Evolutionary conservation across 2,888 invertebrate genomes (phyloP).

Genomic region (Lepeophtheirus nordmannii): DNA sequence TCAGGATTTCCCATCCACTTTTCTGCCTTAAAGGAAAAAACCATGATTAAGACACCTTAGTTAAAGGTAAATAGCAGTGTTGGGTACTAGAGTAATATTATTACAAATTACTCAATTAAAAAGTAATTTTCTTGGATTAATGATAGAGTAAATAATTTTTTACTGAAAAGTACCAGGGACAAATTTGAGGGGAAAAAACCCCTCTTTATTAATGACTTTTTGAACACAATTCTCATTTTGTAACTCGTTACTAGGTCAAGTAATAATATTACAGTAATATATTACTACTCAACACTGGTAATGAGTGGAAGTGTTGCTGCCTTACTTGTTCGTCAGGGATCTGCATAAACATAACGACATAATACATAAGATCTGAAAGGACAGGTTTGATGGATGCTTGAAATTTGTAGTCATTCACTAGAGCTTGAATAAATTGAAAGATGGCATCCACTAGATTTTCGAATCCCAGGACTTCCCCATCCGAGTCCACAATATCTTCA

Average conservation of each 20-base stretch:
- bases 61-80: too few relatives aligned
- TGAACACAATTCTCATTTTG: too few relatives aligned
- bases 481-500: slow-evolving; percentile 45
- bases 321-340: slow-evolving; percentile 48
- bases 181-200: too few relatives aligned
- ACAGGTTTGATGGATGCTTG: slow-evolving; percentile 41
- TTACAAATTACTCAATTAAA: too few relatives aligned
- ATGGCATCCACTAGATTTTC: slow-evolving; percentile 48
- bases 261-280: neutral
- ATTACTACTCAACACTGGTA: neutral
- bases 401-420: slow-evolving; percentile 40
- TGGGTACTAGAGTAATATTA: too few relatives aligned
- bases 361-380: slow-evolving; percentile 48
- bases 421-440: slow-evolving; percentile 49
- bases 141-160: too few relatives aligned
- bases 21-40: slow-evolving; percentile 35
- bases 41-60: neutral
- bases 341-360: slow-evolving; percentile 51
- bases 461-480: slow-evolving; percentile 48
- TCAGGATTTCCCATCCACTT: slow-evolving; percentile 48
- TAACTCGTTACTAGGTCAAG: too few relatives aligned
- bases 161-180: too few relatives aligned
- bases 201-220: too few relatives aligned
- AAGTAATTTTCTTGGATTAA: too few relatives aligned
- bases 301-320: neutral